A percentile compares a stretch with the other conserved stretches of the same genome.
These are phyloP conservation scores for Cricetomys ansorgei DNA, from an alignment of 2,113 vertebrate genomes.

Conservation along the genomic window DNA sequence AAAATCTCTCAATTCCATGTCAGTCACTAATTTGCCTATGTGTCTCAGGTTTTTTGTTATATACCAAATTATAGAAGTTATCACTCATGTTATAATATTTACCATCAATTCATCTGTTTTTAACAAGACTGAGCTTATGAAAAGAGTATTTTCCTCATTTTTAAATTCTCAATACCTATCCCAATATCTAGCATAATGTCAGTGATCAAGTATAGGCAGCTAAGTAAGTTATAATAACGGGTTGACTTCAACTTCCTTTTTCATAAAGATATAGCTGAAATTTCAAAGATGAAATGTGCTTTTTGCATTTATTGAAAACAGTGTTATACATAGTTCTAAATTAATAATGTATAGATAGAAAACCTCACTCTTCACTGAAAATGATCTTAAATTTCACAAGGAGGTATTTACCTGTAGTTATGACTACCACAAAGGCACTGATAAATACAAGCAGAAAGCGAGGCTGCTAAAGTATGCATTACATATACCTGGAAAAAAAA, in stretches of 20 bases:
- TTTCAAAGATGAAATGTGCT: constrained; percentile 22
- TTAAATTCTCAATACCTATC: constrained; percentile 20
- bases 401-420: constrained; percentile 91
- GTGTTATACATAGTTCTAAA: not conserved
- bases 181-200: not conserved
- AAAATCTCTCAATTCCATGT: constrained; percentile 36
- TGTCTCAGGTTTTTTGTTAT: not conserved
- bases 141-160: not conserved
- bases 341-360: constrained; percentile 7
- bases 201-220: constrained; percentile 13
- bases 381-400: constrained; percentile 61
- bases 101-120: not conserved
- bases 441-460: constrained; percentile 98
- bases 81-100: not conserved
- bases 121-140: not conserved
- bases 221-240: not conserved
- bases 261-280: constrained; percentile 42
- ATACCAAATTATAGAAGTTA: not conserved
- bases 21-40: not conserved
- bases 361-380: constrained; percentile 20
- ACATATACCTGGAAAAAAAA: constrained; percentile 91
- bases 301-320: constrained; percentile 47
- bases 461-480: constrained; percentile 97
- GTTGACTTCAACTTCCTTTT: constrained; percentile 29
- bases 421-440: constrained; percentile 98